A percentile compares a stretch with the other conserved stretches of the same genome.
Evolutionary conservation across 1,140 invertebrate genomes (phyloP).

Genomic region (Cherax destructor): DNA sequence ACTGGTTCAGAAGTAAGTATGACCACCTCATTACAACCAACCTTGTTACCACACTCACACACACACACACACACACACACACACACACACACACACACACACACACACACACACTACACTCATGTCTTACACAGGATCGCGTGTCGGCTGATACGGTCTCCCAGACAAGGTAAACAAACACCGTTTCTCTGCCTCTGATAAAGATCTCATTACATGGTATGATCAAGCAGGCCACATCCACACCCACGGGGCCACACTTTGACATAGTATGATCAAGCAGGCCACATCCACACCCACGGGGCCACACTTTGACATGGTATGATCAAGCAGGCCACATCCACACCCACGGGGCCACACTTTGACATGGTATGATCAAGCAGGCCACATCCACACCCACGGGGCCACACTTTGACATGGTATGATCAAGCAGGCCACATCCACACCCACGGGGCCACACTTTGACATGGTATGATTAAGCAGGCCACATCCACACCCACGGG

Average conservation of each 20-base stretch:
- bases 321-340: background rate
- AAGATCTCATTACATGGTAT: slow-evolving; percentile 31
- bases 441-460: background rate
- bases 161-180: slow-evolving; percentile 28
- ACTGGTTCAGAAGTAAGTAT: no score
- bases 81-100: background rate
- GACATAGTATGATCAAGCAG: background rate
- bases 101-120: background rate
- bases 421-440: background rate
- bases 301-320: background rate
- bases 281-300: background rate
- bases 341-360: background rate
- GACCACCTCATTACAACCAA: no score
- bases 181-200: slow-evolving; percentile 17
- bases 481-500: background rate
- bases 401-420: background rate
- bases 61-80: background rate
- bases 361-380: background rate
- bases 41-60: no score
- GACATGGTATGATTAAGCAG: background rate
- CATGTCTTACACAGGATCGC: background rate
- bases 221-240: background rate
- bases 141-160: background rate
- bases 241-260: background rate
- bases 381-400: background rate